Evolutionary conservation across 2,113 vertebrate genomes (phyloP), one percentile per base, ranked within the genome.

Genomic region (Pelecanus crispus): DNA sequence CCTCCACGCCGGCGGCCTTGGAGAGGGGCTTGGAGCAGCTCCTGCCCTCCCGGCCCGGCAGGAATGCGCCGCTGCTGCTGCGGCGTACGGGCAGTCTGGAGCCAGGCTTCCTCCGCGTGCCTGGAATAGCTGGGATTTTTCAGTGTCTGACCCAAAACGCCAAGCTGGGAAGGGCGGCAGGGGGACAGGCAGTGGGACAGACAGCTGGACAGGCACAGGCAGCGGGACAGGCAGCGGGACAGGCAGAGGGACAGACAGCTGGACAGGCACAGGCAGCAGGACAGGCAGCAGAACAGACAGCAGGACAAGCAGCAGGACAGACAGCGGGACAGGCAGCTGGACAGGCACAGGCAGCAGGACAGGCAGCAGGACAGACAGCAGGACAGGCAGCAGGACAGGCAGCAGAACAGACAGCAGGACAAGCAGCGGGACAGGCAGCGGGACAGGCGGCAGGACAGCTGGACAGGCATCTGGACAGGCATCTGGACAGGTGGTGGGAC

Each of bases 141-240:
- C 63, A 0, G 66, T 5, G 74, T 71, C 86, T 61, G 70, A 32
- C 44, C 74, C 22, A 2, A 36, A 49, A 7, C 3, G 22, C 28
- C 2, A 13, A 12, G 56, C 68, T 3, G 65, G 83, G 70, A 31
- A 11, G 25, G 22, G 49, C 29, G 9, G 24, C 44, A 18, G 29
- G 1, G 9, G 72, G 72, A 16, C 50, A 26, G 11, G 18, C 42
- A 14, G 28, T 0, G 21, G 71, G 50, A n/a, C 1, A 56, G 13
- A 15, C 42, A 17, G 28, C 1, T 14, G 70, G 70, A 40, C 1
- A 56, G 13, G 21, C 40, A 11, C 10, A 15, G 13, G 18, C 42
- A 13, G 24, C 0, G 28, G 70, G 70, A n/a, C 1, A 56, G 13
- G 14, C 42, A 17, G 28, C 0, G 10, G 70, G 70, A 40, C 1